phyloP scores from a whole-genome alignment of 1,140 invertebrate genomes.

The Drepana arcuata region DNA sequence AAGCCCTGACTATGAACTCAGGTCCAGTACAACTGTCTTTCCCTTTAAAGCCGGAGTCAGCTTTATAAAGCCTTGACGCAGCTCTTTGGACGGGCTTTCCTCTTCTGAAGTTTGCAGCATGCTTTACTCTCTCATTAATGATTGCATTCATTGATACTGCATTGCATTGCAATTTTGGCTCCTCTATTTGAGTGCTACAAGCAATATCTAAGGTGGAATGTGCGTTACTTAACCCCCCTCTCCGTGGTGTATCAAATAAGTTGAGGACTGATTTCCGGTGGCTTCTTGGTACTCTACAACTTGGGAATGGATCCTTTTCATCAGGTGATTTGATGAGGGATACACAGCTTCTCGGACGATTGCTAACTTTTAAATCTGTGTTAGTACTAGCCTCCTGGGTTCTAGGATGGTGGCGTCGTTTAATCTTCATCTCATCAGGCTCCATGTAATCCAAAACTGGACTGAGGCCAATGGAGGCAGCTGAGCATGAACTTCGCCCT shows the following conservation, averaged over 20 bases:
- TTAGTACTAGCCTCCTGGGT: constrained; percentile 60
- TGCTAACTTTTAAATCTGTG: constrained; percentile 61
- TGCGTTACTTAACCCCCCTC: constrained; percentile 63
- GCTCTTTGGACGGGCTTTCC: constrained; percentile 80
- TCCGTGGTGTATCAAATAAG: constrained; percentile 46
- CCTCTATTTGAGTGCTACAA: constrained; percentile 61
- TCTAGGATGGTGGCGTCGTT: constrained; percentile 20
- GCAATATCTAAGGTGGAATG: constrained; percentile 63
- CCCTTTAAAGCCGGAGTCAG: constrained; percentile 62
- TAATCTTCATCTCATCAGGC: constrained; percentile 15
- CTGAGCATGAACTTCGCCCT: constrained; percentile 64
- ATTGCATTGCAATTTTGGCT: constrained; percentile 29
- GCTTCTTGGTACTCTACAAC: constrained; percentile 34
- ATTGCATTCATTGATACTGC: constrained; percentile 40
- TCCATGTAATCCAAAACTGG: constrained; percentile 33
- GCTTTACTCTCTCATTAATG: constrained; percentile 21
- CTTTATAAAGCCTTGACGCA: constrained; percentile 78
- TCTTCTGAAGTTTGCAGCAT: constrained; percentile 45
- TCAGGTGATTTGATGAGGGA: constrained; percentile 58
- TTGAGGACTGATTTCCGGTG: constrained; percentile 42
- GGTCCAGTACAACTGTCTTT: constrained; percentile 76
- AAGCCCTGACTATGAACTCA: constrained; percentile 81
- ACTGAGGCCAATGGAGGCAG: constrained; percentile 45
- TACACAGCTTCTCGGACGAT: constrained; percentile 49
- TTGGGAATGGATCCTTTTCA: constrained; percentile 59